A percentile compares a stretch with the other conserved stretches of the same genome.
Conservation (phyloP, 2,113 vertebrate species). For the Nanorana parkeri region DNA sequence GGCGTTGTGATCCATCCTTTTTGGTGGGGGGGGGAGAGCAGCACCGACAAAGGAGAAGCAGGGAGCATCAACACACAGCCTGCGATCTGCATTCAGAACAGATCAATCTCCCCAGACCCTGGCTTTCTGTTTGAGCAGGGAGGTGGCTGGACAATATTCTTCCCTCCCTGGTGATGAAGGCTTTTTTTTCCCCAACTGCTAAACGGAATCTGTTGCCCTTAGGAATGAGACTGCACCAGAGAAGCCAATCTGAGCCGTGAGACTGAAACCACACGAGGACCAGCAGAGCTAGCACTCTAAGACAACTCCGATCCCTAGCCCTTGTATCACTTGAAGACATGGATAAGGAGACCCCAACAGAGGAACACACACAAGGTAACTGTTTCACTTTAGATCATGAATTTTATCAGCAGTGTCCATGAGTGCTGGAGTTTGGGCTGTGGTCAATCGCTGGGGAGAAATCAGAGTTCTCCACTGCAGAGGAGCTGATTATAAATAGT, state of each 20-base stretch:
- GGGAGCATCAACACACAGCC: background rate
- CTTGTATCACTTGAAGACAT: constrained; percentile 1
- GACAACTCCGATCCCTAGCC: background rate
- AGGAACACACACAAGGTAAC: constrained; percentile 12
- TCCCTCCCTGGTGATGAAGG: constrained; percentile 48
- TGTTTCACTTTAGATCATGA: background rate
- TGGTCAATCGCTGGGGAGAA: background rate
- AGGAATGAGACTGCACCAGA: constrained; percentile 40
- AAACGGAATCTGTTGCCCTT: constrained; percentile 34
- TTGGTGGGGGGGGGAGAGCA: background rate
- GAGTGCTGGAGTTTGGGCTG: too few species aligned
- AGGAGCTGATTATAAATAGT: background rate
- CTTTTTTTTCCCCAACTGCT: constrained; percentile 26
- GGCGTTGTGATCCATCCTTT: background rate
- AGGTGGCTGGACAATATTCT: constrained; percentile 35
- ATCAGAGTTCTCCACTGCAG: background rate
- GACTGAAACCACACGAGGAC: background rate
- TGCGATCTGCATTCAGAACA: constrained; percentile 1
- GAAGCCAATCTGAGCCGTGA: constrained; percentile 13
- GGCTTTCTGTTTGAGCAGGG: constrained; percentile 24
- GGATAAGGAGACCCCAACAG: constrained; percentile 19
- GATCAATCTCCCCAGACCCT: constrained; percentile 47
- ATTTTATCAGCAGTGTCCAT: too few species aligned
- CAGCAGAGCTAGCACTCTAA: background rate
- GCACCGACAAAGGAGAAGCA: background rate